phyloP scores from a whole-genome alignment of 2,888 invertebrate species.

The Leptinotarsa juncta region DNA sequence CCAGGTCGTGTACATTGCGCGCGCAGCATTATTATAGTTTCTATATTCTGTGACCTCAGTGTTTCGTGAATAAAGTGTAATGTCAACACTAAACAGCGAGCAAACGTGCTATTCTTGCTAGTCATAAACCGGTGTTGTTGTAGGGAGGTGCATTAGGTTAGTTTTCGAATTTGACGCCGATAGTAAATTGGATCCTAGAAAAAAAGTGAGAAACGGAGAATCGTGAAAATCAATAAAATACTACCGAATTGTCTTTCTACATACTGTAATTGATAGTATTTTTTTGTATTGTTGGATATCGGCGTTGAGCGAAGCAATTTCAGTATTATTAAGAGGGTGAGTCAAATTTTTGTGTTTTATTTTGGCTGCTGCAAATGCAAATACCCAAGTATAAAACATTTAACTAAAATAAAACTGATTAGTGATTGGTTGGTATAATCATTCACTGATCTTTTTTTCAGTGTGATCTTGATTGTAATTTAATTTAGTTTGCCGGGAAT shows the following conservation, averaged over 20 bases:
- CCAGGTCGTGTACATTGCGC: not conserved
- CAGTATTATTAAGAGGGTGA: slow-evolving; percentile 2
- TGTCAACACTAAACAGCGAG: not conserved
- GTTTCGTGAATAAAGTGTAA: slow-evolving; percentile 6
- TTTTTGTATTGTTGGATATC: not conserved
- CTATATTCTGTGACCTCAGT: not conserved
- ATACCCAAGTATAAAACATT: too few species aligned
- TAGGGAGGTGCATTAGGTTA: not conserved
- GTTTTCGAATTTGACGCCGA: slow-evolving; percentile 7
- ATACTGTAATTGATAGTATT: not conserved
- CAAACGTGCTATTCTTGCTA: slow-evolving; percentile 11
- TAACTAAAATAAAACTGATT: too few species aligned
- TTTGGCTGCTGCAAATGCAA: not conserved
- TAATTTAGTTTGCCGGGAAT: too few species aligned
- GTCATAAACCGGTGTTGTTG: not conserved
- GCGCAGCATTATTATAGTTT: not conserved
- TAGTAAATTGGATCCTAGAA: not conserved
- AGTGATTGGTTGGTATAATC: too few species aligned
- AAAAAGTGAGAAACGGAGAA: not conserved
- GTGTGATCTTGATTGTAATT: too few species aligned
- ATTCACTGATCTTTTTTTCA: too few species aligned
- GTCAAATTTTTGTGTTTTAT: not conserved
- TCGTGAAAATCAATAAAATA: slow-evolving; percentile 2
- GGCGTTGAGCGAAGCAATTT: not conserved
- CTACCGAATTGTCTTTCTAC: not conserved